Evolutionary conservation across 2,888 invertebrate species (phyloP).

Genomic region (Trachelus stipa): DNA sequence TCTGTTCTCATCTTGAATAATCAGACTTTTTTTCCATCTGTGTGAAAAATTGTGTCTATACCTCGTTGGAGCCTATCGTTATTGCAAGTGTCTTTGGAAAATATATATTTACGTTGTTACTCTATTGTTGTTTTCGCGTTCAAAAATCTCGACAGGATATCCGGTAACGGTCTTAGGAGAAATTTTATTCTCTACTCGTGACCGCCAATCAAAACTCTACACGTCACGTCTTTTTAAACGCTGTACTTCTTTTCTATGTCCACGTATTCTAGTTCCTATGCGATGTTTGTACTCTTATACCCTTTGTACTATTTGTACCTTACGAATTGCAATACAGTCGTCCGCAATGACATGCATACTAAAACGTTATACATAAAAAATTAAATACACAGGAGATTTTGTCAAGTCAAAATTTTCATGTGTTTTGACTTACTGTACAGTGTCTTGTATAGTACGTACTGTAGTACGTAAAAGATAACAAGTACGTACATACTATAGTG

Average conservation of each 20-base stretch:
- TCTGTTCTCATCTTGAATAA: not conserved
- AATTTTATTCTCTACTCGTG: not conserved
- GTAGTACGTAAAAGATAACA: not conserved
- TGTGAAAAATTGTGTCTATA: not conserved
- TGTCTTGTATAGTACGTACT: not conserved
- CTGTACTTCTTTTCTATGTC: slow-evolving; percentile 63
- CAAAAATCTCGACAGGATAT: not conserved
- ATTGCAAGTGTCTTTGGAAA: not conserved
- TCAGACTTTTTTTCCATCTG: not conserved
- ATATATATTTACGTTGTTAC: not conserved
- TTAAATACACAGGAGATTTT: not conserved
- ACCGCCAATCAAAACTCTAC: slow-evolving; percentile 22
- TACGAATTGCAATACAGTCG: slow-evolving; percentile 66
- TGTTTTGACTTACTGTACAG: not conserved
- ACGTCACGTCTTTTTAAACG: slow-evolving; percentile 41
- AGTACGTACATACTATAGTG: not conserved
- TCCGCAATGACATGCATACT: slow-evolving; percentile 56
- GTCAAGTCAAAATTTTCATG: not conserved
- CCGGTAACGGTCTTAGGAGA: not conserved
- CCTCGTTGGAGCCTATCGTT: slow-evolving; percentile 2
- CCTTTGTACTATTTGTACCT: slow-evolving; percentile 67
- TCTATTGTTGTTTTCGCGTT: not conserved
- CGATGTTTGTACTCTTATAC: slow-evolving; percentile 66
- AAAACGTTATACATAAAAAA: not conserved
- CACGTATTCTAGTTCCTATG: slow-evolving; percentile 66